A percentile compares a stretch with the other conserved stretches of the same genome.
Evolutionary conservation across 2,113 vertebrate genomes (phyloP).

Genomic region (Microcebus griseorufus): DNA sequence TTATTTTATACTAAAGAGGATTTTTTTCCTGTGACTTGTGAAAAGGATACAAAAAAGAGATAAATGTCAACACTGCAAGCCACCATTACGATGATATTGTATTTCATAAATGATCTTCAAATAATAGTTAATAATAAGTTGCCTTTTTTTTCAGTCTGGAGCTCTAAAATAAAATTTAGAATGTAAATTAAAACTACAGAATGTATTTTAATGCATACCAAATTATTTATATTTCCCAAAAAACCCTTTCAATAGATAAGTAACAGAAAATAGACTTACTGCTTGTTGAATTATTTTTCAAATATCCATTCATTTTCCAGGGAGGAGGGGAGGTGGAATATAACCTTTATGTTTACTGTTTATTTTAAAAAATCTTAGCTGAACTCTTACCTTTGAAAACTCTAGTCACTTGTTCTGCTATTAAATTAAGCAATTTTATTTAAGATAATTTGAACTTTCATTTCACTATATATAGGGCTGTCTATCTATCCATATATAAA

Average conservation of each 20-base stretch:
- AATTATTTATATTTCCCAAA: background rate
- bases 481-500: background rate
- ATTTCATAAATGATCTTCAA: background rate
- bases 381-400: background rate
- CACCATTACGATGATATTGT: background rate
- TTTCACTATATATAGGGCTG: background rate
- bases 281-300: background rate
- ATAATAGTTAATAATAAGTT: background rate
- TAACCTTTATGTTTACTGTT: background rate
- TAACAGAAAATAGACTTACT: background rate
- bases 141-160: background rate
- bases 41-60: background rate
- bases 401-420: background rate
- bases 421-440: background rate
- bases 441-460: background rate
- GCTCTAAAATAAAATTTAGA: background rate
- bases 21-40: background rate
- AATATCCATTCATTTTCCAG: background rate
- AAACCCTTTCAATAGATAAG: background rate
- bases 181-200: background rate
- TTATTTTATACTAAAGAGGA: constrained; percentile 12
- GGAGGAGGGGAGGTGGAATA: too few species aligned
- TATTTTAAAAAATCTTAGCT: background rate
- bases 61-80: background rate
- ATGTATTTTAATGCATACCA: constrained; percentile 8